Percentiles rank a stretch among this genome's conserved stretches.
phyloP scores from a whole-genome alignment of 2,797 vertebrate genomes.

The Gallirallus australis region DNA sequence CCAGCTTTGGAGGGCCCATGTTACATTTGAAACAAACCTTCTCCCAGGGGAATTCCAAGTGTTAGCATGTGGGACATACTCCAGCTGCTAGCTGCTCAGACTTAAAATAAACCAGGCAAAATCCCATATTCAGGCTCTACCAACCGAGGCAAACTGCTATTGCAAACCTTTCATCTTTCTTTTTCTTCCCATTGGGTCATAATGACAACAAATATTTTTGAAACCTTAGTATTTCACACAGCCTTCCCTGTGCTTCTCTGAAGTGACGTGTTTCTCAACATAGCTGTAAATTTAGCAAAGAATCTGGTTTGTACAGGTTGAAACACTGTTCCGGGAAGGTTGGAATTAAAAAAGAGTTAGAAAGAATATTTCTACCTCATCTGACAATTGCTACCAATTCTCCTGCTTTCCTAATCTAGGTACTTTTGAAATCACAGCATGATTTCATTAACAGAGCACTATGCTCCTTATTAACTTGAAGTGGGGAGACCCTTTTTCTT shows the following conservation, averaged over 20 bases:
- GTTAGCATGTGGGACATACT: constrained; percentile 53
- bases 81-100: constrained; percentile 57
- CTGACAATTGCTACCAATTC: background rate
- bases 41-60: constrained; percentile 53
- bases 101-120: constrained; percentile 69
- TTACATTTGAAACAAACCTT: constrained; percentile 43
- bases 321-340: background rate
- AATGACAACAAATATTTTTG: constrained; percentile 3
- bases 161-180: background rate
- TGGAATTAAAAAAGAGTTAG: background rate
- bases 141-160: background rate
- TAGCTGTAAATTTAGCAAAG: background rate
- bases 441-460: background rate
- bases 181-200: background rate
- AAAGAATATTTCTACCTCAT: background rate
- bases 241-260: background rate
- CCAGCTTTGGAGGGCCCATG: background rate
- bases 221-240: background rate
- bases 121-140: background rate
- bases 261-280: background rate
- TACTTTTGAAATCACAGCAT: constrained; percentile 1
- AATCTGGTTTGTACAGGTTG: background rate
- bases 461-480: background rate
- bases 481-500: background rate
- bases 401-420: background rate